Conservation (phyloP, 2,888 invertebrate genomes). For the Trachelus troglodyta region DNA sequence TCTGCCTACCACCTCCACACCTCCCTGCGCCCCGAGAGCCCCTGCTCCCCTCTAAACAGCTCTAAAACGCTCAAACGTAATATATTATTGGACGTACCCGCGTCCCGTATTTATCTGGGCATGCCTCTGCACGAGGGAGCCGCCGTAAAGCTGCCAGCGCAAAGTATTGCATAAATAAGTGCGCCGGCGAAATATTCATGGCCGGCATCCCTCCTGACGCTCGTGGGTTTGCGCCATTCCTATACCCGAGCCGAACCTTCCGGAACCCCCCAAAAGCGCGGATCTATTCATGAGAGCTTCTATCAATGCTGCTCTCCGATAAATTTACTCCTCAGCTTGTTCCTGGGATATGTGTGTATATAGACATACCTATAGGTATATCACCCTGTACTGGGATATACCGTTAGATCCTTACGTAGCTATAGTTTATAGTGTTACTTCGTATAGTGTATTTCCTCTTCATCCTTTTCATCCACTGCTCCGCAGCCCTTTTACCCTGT, state of each 20-base stretch:
- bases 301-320: slow-evolving; percentile 53
- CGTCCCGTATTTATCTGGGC: slow-evolving; percentile 47
- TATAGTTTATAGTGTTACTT: too few species aligned
- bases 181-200: slow-evolving; percentile 65
- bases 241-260: slow-evolving; percentile 28
- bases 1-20: slow-evolving; percentile 23
- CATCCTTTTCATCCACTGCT: background rate
- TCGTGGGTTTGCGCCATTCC: slow-evolving; percentile 24
- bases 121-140: slow-evolving; percentile 41
- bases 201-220: slow-evolving; percentile 33
- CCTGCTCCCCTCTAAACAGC: slow-evolving; percentile 54
- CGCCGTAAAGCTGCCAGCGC: slow-evolving; percentile 65
- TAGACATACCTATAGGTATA: too few species aligned
- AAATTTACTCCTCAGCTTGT: slow-evolving; percentile 47
- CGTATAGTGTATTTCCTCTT: background rate
- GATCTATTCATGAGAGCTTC: slow-evolving; percentile 63
- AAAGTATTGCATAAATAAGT: slow-evolving; percentile 67
- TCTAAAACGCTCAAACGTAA: slow-evolving; percentile 62
- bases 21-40: slow-evolving; percentile 26
- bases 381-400: too few species aligned
- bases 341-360: slow-evolving; percentile 4
- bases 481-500: background rate
- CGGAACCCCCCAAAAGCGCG: slow-evolving; percentile 48
- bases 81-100: slow-evolving; percentile 60
- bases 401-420: too few species aligned